phyloP scores from a whole-genome alignment of 2,113 vertebrate genomes.

The Salvelinus alpinus region DNA sequence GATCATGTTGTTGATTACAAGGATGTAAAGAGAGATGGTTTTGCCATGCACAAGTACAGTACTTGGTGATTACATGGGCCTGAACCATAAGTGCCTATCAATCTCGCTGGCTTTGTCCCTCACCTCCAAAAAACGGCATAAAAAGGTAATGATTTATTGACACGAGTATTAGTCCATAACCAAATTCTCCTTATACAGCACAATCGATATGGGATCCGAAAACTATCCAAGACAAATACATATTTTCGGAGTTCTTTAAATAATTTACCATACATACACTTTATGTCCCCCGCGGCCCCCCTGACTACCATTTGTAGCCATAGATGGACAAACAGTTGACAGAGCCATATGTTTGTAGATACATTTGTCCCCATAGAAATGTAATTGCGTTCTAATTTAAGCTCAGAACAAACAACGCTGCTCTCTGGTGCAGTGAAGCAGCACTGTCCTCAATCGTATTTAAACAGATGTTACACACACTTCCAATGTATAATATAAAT shows the following conservation, averaged over 20 bases:
- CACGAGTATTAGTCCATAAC: too few species aligned
- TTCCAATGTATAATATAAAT: slow-evolving; percentile 31
- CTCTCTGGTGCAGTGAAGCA: slow-evolving; percentile 36
- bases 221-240: not conserved
- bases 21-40: too few species aligned
- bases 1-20: not conserved
- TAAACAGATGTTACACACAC: slow-evolving; percentile 52
- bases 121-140: too few species aligned
- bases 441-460: slow-evolving; percentile 47
- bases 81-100: too few species aligned
- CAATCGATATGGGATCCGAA: not conserved
- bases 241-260: not conserved
- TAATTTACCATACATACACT: not conserved
- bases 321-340: slow-evolving; percentile 55
- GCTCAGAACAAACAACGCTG: slow-evolving; percentile 54
- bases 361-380: slow-evolving; percentile 64
- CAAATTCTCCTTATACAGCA: not conserved
- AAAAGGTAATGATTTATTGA: too few species aligned
- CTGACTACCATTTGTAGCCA: slow-evolving; percentile 36
- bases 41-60: too few species aligned
- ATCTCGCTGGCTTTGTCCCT: too few species aligned
- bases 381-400: slow-evolving; percentile 63
- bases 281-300: too few species aligned
- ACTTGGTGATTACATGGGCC: too few species aligned
- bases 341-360: slow-evolving; percentile 64